phyloP scores from a whole-genome alignment of 2,113 vertebrate species.

The Pavo muticus region DNA sequence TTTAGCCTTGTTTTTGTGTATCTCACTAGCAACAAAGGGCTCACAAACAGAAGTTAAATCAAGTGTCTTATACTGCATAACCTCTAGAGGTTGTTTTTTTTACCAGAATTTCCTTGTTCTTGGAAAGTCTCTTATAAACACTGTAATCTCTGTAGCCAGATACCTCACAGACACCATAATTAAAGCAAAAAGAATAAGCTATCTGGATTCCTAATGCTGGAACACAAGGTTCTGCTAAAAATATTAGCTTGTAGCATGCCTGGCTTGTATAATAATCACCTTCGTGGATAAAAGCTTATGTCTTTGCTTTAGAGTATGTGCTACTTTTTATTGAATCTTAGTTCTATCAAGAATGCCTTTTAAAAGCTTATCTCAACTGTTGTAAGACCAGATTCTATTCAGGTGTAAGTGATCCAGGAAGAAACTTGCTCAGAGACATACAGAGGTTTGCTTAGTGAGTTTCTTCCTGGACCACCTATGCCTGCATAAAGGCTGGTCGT shows the following conservation, averaged over 20 bases:
- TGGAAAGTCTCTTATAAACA: background rate
- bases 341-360: background rate
- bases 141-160: background rate
- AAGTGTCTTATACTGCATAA: fast-evolving
- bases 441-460: background rate
- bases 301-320: background rate
- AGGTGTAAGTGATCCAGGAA: background rate
- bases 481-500: background rate
- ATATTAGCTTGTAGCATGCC: background rate
- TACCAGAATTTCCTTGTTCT: background rate
- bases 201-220: background rate
- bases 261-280: background rate
- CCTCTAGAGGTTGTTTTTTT: background rate
- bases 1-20: background rate
- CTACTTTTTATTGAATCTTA: background rate
- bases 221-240: background rate
- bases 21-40: background rate
- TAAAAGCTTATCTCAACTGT: background rate
- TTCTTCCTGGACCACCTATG: background rate
- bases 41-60: background rate
- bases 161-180: background rate
- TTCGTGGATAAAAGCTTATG: background rate
- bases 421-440: background rate
- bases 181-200: background rate
- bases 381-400: background rate